These are phyloP conservation scores for Thereva nobilitata DNA, from an alignment of 2,888 invertebrate genomes.

Conservation along the genomic window DNA sequence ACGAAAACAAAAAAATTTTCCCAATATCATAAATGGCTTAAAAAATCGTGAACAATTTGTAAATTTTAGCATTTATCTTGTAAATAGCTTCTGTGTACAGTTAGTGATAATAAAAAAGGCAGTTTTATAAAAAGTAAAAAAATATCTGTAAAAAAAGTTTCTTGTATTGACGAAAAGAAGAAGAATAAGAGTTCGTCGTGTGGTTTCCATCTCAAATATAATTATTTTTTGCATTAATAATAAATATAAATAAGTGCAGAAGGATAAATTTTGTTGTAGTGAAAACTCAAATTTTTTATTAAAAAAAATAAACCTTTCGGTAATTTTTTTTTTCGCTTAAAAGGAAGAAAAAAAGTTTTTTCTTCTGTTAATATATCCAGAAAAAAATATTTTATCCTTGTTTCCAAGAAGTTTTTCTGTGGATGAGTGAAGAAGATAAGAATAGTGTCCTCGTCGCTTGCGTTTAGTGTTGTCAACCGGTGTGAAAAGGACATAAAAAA, in stretches of 20 bases:
- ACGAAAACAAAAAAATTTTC: slow-evolving; percentile 37
- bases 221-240: too few species aligned
- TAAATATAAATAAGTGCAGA: not conserved
- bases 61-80: slow-evolving; percentile 63
- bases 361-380: too few species aligned
- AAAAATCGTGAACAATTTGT: slow-evolving; percentile 39
- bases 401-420: not conserved
- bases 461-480: not conserved
- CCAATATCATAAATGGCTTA: slow-evolving; percentile 45
- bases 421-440: slow-evolving; percentile 17
- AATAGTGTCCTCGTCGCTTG: not conserved
- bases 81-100: slow-evolving; percentile 73
- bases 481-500: slow-evolving; percentile 21
- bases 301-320: too few species aligned
- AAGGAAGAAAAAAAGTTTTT: too few species aligned
- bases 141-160: not conserved
- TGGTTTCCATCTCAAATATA: too few species aligned
- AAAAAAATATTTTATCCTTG: too few species aligned
- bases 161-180: not conserved
- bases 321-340: too few species aligned
- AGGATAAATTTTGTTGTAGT: not conserved
- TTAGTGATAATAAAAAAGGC: slow-evolving; percentile 72
- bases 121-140: slow-evolving; percentile 4
- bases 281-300: not conserved
- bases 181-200: not conserved